Percentiles rank a stretch among this genome's conserved stretches.
Conservation (phyloP, 2,113 vertebrate genomes). For the Vombatus ursinus region DNA sequence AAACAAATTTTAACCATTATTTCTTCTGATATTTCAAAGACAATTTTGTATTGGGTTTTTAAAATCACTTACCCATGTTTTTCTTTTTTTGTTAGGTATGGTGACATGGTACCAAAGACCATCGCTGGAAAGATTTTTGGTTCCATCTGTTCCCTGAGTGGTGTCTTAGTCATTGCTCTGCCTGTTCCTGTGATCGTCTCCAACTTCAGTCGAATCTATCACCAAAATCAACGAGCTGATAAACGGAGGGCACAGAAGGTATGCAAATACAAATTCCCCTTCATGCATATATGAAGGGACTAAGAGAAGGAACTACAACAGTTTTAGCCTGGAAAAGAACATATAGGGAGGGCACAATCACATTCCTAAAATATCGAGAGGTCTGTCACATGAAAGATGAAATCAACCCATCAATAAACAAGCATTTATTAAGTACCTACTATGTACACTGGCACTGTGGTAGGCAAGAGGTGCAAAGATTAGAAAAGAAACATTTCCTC, state of each 20-base stretch:
- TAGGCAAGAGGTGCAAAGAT: neutral
- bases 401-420: neutral
- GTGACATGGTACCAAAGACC: conserved; percentile 98
- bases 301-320: neutral
- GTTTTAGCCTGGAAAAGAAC: neutral
- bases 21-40: conserved; percentile 20
- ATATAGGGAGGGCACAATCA: neutral
- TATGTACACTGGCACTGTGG: neutral
- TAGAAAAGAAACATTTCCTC: neutral
- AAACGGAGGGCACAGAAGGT: conserved; percentile 98
- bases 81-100: conserved; percentile 87
- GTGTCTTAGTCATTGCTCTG: conserved; percentile 96
- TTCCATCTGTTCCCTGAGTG: conserved; percentile 96
- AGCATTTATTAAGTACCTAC: neutral
- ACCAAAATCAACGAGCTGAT: conserved; percentile 97
- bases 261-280: conserved; percentile 49
- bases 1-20: neutral
- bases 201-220: conserved; percentile 99
- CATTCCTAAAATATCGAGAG: neutral
- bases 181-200: conserved; percentile 98
- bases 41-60: neutral
- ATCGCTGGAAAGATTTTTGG: conserved; percentile 98
- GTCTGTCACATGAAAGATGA: neutral
- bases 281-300: neutral
- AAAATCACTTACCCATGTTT: neutral